phyloP scores from a whole-genome alignment of 2,113 vertebrate species.

The Panthera leo region DNA sequence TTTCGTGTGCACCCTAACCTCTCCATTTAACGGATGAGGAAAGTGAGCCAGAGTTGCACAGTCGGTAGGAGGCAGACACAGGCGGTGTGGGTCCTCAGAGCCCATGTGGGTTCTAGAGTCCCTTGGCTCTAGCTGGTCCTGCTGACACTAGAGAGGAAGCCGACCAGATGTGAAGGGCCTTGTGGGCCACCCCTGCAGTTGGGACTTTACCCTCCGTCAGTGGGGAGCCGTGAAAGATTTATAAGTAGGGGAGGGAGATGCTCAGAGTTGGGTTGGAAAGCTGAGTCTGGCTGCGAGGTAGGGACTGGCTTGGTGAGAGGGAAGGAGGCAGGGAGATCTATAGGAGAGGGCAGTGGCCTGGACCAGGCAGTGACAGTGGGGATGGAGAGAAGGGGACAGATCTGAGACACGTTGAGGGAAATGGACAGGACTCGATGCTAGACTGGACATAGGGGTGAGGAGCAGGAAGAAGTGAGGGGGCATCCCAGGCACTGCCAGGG shows the following conservation, averaged over 20 bases:
- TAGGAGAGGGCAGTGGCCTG: background rate
- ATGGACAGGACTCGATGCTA: background rate
- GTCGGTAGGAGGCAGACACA: background rate
- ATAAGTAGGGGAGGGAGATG: background rate
- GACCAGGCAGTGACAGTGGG: background rate
- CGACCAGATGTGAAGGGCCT: background rate
- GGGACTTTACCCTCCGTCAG: background rate
- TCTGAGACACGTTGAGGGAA: background rate
- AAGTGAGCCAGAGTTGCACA: background rate
- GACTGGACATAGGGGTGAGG: background rate
- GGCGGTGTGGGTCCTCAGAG: background rate
- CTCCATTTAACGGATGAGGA: background rate
- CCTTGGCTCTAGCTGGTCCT: background rate
- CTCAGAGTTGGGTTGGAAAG: background rate
- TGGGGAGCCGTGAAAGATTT: background rate
- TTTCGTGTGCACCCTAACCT: background rate
- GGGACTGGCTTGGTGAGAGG: background rate
- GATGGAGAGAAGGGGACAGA: background rate
- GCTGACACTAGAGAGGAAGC: background rate
- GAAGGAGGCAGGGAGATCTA: background rate
- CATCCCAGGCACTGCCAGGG: background rate
- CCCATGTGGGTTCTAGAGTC: background rate
- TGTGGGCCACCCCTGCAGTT: background rate
- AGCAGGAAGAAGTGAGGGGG: background rate
- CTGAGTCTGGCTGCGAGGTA: background rate